Evolutionary conservation across 1,140 invertebrate species (phyloP).

Genomic region (Aphelenchoides avenae): DNA sequence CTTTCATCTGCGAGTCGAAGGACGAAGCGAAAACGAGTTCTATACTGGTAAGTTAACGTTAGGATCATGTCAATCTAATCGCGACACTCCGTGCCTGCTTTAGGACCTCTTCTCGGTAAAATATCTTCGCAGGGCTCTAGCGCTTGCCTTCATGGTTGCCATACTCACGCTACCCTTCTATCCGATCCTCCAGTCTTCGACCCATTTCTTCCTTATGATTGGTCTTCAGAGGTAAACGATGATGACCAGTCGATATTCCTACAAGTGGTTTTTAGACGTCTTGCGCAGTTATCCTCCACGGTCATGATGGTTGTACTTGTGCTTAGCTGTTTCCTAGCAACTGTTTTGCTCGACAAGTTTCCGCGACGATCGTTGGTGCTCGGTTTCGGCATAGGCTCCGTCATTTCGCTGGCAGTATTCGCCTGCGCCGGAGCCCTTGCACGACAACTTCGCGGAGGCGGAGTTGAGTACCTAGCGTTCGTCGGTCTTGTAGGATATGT

Average conservation of each 20-base stretch:
- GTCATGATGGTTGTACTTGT: constrained; percentile 49
- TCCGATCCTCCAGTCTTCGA: constrained; percentile 53
- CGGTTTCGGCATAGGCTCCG: constrained; percentile 28
- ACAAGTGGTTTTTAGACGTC: constrained; percentile 34
- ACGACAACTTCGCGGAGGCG: too few species aligned
- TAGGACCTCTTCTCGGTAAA: constrained; percentile 23
- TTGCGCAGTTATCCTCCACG: constrained; percentile 45
- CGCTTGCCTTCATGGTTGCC: constrained; percentile 39
- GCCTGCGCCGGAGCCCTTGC: constrained; percentile 21
- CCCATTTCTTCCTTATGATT: constrained; percentile 36
- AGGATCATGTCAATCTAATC: too few species aligned
- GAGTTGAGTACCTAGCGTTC: constrained; percentile 37
- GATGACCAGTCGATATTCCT: too few species aligned
- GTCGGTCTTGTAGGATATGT: constrained; percentile 35
- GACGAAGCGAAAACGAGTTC: constrained; percentile 11
- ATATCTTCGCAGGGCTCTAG: constrained; percentile 45
- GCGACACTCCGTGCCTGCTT: constrained; percentile 4
- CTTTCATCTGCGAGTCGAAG: constrained; percentile 29
- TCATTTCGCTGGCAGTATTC: constrained; percentile 37
- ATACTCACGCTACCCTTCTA: constrained; percentile 50
- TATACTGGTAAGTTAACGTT: constrained; percentile 24
- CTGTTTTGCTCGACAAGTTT: constrained; percentile 36
- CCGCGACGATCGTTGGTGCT: constrained; percentile 44
- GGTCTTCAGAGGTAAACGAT: constrained; percentile 13
- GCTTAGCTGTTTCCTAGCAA: constrained; percentile 40